Evolutionary conservation across 2,797 vertebrate genomes (phyloP).

Genomic region (Macropodus opercularis): DNA sequence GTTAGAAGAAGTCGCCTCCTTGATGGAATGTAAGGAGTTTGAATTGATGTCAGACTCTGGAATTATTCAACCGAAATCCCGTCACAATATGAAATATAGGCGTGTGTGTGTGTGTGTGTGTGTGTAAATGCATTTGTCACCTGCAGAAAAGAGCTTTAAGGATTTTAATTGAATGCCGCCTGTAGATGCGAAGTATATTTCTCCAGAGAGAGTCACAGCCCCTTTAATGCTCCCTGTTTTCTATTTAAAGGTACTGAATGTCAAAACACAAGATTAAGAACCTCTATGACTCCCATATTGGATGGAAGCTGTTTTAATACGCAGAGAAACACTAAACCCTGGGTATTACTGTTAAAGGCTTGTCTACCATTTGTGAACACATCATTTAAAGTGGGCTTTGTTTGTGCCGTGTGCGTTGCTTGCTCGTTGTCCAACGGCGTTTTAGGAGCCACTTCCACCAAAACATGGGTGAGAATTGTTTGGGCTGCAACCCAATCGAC

Average conservation of each 20-base stretch:
- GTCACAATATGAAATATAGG: no score
- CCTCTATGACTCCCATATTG: constrained; percentile 6
- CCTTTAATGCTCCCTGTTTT: constrained; percentile 49
- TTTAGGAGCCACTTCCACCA: no score
- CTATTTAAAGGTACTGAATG: constrained; percentile 45
- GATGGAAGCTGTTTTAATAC: constrained; percentile 24
- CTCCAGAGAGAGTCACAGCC: constrained; percentile 55
- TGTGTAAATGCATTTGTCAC: constrained; percentile 42
- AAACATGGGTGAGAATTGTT: no score
- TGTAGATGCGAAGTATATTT: constrained; percentile 57
- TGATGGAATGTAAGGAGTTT: constrained; percentile 43
- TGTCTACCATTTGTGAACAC: constrained; percentile 12
- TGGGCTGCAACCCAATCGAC: no score
- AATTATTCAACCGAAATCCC: constrained; percentile 43
- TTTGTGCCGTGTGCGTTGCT: constrained; percentile 5
- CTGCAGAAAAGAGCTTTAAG: constrained; percentile 53
- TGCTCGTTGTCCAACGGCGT: constrained; percentile 14
- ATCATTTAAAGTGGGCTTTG: not conserved
- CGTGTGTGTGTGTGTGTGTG: constrained; percentile 12
- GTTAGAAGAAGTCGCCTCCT: constrained; percentile 34
- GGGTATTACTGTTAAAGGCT: constrained; percentile 1
- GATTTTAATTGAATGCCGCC: constrained; percentile 59
- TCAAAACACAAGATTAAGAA: constrained; percentile 20
- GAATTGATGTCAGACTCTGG: constrained; percentile 52
- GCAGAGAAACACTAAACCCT: constrained; percentile 12